A percentile compares a stretch with the other conserved stretches of the same genome.
These are phyloP conservation scores for Hylyphantes graminicola DNA, from an alignment of 1,140 invertebrate genomes.

Conservation along the genomic window DNA sequence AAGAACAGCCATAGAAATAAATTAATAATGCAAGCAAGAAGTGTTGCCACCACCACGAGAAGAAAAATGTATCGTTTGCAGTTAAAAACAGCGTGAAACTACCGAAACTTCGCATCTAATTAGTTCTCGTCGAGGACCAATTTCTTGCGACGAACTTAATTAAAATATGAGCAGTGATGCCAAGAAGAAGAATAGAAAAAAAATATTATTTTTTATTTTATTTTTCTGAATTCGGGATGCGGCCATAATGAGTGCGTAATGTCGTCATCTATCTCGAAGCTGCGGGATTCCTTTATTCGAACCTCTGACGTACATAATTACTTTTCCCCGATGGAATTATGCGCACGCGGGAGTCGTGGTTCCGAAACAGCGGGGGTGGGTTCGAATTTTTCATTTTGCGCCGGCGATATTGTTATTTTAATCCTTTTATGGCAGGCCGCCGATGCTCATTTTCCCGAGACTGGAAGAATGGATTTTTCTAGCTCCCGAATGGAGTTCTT, in stretches of 20 bases:
- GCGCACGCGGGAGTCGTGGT: conserved; percentile 42
- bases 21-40: not conserved
- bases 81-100: conserved; percentile 53
- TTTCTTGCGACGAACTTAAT: conserved; percentile 45
- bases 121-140: conserved; percentile 51
- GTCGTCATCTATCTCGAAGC: conserved; percentile 48
- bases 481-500: conserved; percentile 12
- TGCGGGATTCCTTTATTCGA: conserved; percentile 38
- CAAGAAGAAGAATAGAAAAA: conserved; percentile 12
- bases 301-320: conserved; percentile 52
- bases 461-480: conserved; percentile 23
- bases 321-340: conserved; percentile 53
- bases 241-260: conserved; percentile 54
- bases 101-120: conserved; percentile 52
- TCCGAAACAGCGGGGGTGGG: conserved; percentile 49
- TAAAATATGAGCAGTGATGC: not conserved
- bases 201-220: conserved; percentile 10
- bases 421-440: conserved; percentile 47
- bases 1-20: not conserved
- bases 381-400: conserved; percentile 54
- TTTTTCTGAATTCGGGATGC: conserved; percentile 19
- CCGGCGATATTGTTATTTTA: conserved; percentile 54
- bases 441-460: conserved; percentile 38
- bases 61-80: conserved; percentile 21
- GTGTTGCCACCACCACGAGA: not conserved